These are phyloP conservation scores for Bombus breviceps DNA, from an alignment of 1,140 invertebrate species.

Conservation along the genomic window DNA sequence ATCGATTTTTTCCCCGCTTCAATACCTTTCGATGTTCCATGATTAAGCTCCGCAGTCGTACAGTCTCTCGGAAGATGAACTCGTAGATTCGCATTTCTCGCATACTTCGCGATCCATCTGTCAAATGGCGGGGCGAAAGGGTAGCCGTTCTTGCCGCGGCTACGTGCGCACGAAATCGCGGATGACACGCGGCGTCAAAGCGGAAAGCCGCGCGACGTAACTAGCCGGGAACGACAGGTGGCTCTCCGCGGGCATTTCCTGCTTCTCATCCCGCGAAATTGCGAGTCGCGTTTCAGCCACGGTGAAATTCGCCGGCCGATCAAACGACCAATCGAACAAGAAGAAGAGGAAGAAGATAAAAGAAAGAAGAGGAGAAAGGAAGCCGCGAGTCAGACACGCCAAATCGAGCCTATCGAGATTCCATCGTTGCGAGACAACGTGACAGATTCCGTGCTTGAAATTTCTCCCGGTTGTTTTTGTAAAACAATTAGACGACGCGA, in stretches of 20 bases:
- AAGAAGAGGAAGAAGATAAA: not conserved
- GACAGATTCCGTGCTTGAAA: not conserved
- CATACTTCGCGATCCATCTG: slow-evolving; percentile 10
- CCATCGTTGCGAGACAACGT: not conserved
- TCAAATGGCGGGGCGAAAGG: not conserved
- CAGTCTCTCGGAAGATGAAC: not conserved
- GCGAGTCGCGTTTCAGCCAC: slow-evolving; percentile 42
- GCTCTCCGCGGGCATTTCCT: slow-evolving; percentile 48
- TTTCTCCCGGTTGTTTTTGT: not conserved
- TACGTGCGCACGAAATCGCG: slow-evolving; percentile 72
- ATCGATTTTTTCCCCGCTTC: not conserved
- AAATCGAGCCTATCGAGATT: slow-evolving; percentile 13
- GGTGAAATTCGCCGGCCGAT: slow-evolving; percentile 49
- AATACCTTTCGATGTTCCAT: not conserved
- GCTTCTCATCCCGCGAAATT: slow-evolving; percentile 66
- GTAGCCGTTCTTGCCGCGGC: not conserved
- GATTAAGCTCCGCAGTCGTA: not conserved
- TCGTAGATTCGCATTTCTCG: slow-evolving; percentile 8
- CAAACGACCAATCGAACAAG: slow-evolving; percentile 8
- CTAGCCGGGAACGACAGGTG: slow-evolving; percentile 60
- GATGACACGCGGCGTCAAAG: slow-evolving; percentile 76
- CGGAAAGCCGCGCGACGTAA: slow-evolving; percentile 68
- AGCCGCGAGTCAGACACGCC: not conserved
- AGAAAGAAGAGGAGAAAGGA: not conserved
- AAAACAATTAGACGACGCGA: slow-evolving; percentile 1